Evolutionary conservation across 2,888 invertebrate species (phyloP).

Genomic region (Entomobrya proxima): DNA sequence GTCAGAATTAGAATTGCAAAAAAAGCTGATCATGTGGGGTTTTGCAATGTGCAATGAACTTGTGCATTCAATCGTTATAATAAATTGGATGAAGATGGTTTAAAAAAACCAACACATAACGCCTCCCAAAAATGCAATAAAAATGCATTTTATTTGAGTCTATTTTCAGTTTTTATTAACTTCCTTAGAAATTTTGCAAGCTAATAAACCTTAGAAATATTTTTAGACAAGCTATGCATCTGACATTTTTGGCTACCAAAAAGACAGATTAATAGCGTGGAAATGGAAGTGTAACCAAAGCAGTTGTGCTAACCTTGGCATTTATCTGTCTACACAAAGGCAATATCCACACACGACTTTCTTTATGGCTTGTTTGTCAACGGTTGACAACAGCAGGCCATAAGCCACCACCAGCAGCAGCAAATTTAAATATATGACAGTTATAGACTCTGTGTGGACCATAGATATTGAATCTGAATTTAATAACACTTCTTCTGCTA

Average conservation of each 20-base stretch:
- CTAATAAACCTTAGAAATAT: too few species aligned
- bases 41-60: too few species aligned
- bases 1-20: too few species aligned
- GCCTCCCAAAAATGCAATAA: too few species aligned
- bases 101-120: too few species aligned
- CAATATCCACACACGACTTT: neutral
- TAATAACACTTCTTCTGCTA: slow-evolving; percentile 19
- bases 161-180: too few species aligned
- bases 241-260: neutral
- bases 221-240: too few species aligned
- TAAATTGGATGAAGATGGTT: too few species aligned
- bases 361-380: neutral
- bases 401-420: neutral
- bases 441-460: neutral
- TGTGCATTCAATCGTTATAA: too few species aligned
- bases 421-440: neutral
- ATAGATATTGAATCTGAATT: neutral
- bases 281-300: neutral
- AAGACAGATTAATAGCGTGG: neutral
- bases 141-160: too few species aligned
- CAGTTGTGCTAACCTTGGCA: slow-evolving; percentile 47
- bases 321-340: slow-evolving; percentile 13
- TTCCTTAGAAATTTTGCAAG: too few species aligned
- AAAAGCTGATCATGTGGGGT: too few species aligned
- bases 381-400: neutral